Evolutionary conservation across 2,797 vertebrate species (phyloP).

Genomic region (Myripristis murdjan): DNA sequence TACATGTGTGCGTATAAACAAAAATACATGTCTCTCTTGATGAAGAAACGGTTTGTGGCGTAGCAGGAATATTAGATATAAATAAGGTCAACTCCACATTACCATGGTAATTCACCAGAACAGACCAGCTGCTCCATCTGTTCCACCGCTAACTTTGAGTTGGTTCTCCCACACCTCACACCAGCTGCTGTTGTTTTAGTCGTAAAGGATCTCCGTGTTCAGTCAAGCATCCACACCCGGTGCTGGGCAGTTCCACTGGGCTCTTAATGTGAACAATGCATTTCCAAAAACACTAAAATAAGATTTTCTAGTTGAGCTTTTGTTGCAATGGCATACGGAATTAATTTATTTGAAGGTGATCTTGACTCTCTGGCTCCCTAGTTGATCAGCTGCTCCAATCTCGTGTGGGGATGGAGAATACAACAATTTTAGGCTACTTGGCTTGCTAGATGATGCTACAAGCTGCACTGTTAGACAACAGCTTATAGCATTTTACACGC

Average conservation of each 20-base stretch:
- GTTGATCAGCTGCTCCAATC: too few relatives aligned
- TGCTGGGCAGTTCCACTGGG: conserved; percentile 6
- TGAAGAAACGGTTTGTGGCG: conserved; percentile 23
- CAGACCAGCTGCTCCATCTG: conserved; percentile 81
- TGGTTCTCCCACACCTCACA: conserved; percentile 73
- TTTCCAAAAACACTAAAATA: neutral
- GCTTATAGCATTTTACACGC: too few relatives aligned
- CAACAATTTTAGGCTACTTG: too few relatives aligned
- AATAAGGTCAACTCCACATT: conserved; percentile 86
- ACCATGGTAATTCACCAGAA: conserved; percentile 85
- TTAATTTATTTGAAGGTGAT: too few relatives aligned
- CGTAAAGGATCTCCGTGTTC: conserved; percentile 53
- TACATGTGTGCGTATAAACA: conserved; percentile 6
- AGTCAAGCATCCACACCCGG: conserved; percentile 55
- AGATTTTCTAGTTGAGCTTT: too few relatives aligned
- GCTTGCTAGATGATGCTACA: too few relatives aligned
- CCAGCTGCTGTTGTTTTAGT: conserved; percentile 73
- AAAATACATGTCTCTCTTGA: neutral
- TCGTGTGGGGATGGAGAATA: too few relatives aligned
- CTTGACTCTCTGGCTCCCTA: too few relatives aligned
- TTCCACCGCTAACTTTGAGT: conserved; percentile 76
- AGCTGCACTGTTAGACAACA: too few relatives aligned
- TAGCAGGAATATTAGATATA: conserved; percentile 67
- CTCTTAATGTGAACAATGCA: conserved; percentile 20
- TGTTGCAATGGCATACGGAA: too few relatives aligned